phyloP scores from a whole-genome alignment of 53 echinoderm and acorn worm species.

The Henricia sp. region DNA sequence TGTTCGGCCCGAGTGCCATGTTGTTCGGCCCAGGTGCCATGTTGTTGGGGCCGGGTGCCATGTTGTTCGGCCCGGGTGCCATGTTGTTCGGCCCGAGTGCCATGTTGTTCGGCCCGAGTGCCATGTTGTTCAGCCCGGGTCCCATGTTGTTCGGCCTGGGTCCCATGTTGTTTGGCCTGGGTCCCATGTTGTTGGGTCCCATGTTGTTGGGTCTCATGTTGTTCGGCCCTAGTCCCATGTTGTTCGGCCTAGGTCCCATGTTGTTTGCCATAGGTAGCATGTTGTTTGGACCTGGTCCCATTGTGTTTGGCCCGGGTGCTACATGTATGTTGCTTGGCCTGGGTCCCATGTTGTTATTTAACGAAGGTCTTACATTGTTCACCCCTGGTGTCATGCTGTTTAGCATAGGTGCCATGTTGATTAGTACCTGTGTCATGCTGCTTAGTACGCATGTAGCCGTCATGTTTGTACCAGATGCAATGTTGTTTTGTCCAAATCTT shows the following conservation, averaged over 20 bases:
- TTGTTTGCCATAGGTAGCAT: neutral
- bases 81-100: neutral
- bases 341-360: too few species aligned
- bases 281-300: neutral
- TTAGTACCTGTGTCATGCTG: too few species aligned
- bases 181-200: slow-evolving; percentile 1
- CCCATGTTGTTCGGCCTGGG: slow-evolving; percentile 5
- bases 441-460: too few species aligned
- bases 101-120: neutral
- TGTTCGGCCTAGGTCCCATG: neutral
- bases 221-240: neutral
- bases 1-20: neutral
- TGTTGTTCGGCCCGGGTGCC: neutral
- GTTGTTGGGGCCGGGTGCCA: too few species aligned
- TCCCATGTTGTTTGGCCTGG: neutral
- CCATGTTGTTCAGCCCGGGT: neutral
- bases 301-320: too few species aligned
- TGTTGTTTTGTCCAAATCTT: slow-evolving; percentile 4
- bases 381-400: too few species aligned
- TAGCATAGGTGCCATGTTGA: too few species aligned
- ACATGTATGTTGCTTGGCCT: too few species aligned
- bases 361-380: too few species aligned
- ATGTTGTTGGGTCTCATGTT: neutral
- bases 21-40: neutral
- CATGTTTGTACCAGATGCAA: too few species aligned